These are phyloP conservation scores for Melanogrammus aeglefinus DNA, from an alignment of 2,797 vertebrate genomes.

Conservation along the genomic window DNA sequence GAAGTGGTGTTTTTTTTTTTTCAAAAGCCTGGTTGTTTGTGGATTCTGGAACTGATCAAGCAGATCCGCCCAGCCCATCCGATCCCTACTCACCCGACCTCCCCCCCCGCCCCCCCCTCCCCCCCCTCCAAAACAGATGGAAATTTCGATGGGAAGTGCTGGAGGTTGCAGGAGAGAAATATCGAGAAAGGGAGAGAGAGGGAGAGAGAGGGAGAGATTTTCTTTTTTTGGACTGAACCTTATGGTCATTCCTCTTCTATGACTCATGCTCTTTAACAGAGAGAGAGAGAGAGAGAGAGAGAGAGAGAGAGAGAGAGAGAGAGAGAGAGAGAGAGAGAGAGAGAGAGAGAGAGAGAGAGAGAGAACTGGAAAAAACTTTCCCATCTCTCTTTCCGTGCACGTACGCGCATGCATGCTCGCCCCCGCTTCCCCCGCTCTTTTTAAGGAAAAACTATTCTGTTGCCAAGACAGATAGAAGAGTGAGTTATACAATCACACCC, in stretches of 20 bases:
- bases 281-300: conserved; percentile 31
- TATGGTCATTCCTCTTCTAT: conserved; percentile 65
- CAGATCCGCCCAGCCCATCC: conserved; percentile 3
- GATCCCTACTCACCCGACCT: too few relatives aligned
- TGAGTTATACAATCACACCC: background rate
- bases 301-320: conserved; percentile 28
- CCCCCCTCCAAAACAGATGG: conserved; percentile 23
- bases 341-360: conserved; percentile 42
- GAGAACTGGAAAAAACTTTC: conserved; percentile 18
- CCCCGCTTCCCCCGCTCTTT: conserved; percentile 58
- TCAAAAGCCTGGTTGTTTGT: conserved; percentile 31
- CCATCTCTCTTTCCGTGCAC: conserved; percentile 13
- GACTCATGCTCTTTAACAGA: conserved; percentile 67
- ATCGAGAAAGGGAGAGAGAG: conserved; percentile 6
- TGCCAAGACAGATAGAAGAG: conserved; percentile 50
- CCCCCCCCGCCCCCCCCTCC: conserved; percentile 29
- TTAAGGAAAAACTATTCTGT: conserved; percentile 61
- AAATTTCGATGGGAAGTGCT: conserved; percentile 17
- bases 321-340: conserved; percentile 54
- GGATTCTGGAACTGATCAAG: conserved; percentile 49
- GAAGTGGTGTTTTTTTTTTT: conserved; percentile 17
- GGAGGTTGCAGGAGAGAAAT: conserved; percentile 13
- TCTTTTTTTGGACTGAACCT: conserved; percentile 44
- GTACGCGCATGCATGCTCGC: conserved; percentile 11
- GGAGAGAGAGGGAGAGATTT: too few relatives aligned